Conservation (phyloP, 30 jellyfish, hydroid and myxozoan genomes). For the Hydractinia symbiolongicarpus region DNA sequence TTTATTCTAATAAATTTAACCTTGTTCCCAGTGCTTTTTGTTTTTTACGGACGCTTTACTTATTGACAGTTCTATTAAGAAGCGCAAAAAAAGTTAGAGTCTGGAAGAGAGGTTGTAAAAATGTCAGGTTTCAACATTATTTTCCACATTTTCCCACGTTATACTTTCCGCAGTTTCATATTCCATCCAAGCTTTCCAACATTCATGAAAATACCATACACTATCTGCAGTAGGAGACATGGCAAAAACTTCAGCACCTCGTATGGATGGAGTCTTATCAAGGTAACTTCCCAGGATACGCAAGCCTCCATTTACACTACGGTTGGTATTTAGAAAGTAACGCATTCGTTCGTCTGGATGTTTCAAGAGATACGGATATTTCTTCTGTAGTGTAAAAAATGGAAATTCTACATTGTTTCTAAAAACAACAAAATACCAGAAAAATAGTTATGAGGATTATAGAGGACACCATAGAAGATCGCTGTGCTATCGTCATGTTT, state of each 20-base stretch:
- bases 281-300: neutral
- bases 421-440: neutral
- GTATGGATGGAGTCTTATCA: neutral
- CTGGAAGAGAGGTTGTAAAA: no score
- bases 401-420: neutral
- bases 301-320: neutral
- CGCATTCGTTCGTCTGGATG: conserved; percentile 16
- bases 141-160: neutral
- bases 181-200: neutral
- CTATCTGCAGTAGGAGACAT: conserved; percentile 8
- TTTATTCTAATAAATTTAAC: no score
- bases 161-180: neutral
- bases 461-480: no score
- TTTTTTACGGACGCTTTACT: no score
- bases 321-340: neutral
- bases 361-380: neutral
- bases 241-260: conserved; percentile 8
- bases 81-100: no score
- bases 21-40: no score
- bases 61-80: no score
- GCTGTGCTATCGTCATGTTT: no score
- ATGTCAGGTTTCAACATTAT: no score
- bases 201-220: neutral
- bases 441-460: neutral
- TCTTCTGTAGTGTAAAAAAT: neutral